Evolutionary conservation across 2,888 invertebrate genomes (phyloP).

Genomic region (Dynastes hyllus): DNA sequence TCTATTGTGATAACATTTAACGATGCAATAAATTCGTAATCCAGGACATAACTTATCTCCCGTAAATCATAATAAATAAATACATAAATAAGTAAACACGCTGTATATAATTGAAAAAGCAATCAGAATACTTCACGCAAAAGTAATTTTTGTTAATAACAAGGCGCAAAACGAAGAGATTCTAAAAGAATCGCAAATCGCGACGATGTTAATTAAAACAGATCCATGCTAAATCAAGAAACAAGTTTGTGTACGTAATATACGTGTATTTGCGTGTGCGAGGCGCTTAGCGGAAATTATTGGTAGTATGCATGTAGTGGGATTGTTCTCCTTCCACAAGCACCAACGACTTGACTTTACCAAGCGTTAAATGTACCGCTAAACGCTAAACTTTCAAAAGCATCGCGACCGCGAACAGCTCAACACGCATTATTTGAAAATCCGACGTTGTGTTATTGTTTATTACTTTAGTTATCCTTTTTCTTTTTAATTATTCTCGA

Average conservation of each 20-base stretch:
- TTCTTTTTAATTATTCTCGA: background rate
- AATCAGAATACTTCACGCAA: no score
- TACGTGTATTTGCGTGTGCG: no score
- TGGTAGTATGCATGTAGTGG: slow-evolving; percentile 8
- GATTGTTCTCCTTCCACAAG: slow-evolving; percentile 27
- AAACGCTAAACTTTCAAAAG: slow-evolving; percentile 56
- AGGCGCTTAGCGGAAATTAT: slow-evolving; percentile 6
- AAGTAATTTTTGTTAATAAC: background rate
- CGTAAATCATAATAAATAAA: no score
- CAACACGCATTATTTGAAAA: slow-evolving; percentile 49
- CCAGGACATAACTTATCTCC: no score
- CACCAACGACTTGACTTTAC: slow-evolving; percentile 25
- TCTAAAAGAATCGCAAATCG: no score
- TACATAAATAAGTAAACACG: no score
- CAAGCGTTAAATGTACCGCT: slow-evolving; percentile 39
- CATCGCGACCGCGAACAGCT: slow-evolving; percentile 60
- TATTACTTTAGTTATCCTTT: slow-evolving; percentile 53
- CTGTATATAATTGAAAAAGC: no score
- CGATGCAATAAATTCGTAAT: no score
- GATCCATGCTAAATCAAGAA: background rate
- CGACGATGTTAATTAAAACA: background rate
- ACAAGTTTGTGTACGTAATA: background rate
- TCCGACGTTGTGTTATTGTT: slow-evolving; percentile 56
- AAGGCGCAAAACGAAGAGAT: background rate
- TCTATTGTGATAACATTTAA: no score